Base-by-base conservation (phyloP, 1,140 invertebrate genomes). In the Drosophila takahashii region DNA sequence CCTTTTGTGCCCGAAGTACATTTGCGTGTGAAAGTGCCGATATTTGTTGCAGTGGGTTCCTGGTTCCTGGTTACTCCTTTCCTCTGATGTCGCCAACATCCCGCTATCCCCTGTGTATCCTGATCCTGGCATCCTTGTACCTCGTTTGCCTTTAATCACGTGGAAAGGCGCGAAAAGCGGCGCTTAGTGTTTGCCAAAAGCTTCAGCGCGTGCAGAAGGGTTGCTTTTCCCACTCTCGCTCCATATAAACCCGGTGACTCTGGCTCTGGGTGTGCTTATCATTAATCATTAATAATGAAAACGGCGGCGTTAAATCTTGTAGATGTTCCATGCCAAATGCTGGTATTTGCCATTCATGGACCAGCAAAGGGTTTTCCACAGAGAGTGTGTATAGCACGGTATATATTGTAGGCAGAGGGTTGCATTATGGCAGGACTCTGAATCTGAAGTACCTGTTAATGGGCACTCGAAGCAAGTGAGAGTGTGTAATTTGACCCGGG, bases 261-360 rank as follows among this genome's bases (percentile, higher is more conserved):
- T 66, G 71, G 70, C 16, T 74, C 45, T 66, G 71, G 70, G 76
- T 58, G 39, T 81, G 79, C 87, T 90, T 90, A 90, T 90, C 87
- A 90, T 90, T 90, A 90, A 90, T 90, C 87, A 90, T 90, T 90
- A 87, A 90, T 90, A 90, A 90, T 90, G 83, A 90, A 90, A 90
- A 87, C 80, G 84, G 32, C 79, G 84, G 83, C 85, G 84, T 89
- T 87, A 87, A 87, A 89, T 87, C 84, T 89, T 84, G 66, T 79
- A 83, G 74, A 86, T 86, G 77, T 90, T 74, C 77, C 80, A 90
- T 87, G 75, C 87, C 87, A 90, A 90, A 90, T 90, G 87, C 87
- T 90, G 87, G 87, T 90, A 90, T 90, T 90, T 71, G 59, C 72
- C 77, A 74, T 89, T 77, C 79, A 67, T 70, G 45, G 62, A 48